Conservation (phyloP, 2,888 invertebrate species). For the Busseola fusca region DNA sequence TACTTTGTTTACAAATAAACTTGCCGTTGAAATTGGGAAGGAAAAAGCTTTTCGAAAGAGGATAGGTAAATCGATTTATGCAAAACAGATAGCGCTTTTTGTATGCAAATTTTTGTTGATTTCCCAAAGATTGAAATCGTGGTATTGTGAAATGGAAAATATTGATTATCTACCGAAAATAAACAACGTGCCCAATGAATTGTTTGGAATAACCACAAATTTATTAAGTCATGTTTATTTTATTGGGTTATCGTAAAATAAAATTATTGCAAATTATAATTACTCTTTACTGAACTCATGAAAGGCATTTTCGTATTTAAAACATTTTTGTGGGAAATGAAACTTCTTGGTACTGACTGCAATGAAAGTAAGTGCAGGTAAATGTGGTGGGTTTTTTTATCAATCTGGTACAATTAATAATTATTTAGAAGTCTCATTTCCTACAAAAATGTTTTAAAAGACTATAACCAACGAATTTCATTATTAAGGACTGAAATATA, state of each 20-base stretch:
- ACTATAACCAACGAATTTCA: neutral
- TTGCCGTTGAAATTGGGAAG: constrained; percentile 85
- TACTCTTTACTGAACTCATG: constrained; percentile 14
- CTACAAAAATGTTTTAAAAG: too few species aligned
- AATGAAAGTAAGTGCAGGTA: constrained; percentile 14
- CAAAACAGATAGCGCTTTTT: constrained; percentile 88
- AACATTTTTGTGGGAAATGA: constrained; percentile 9
- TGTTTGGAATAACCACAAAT: constrained; percentile 64
- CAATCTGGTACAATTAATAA: constrained; percentile 5
- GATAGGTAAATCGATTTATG: constrained; percentile 88
- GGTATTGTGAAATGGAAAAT: constrained; percentile 83
- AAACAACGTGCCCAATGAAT: constrained; percentile 67
- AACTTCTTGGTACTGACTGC: constrained; percentile 1
- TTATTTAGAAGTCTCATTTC: too few species aligned
- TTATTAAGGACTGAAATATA: constrained; percentile 10
- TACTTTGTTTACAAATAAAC: constrained; percentile 88
- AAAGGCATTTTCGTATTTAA: neutral
- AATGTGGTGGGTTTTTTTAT: constrained; percentile 3
- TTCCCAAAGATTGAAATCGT: constrained; percentile 87
- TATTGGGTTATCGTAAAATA: constrained; percentile 28
- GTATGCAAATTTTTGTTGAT: constrained; percentile 88
- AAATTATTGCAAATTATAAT: constrained; percentile 25
- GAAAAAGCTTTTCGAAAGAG: constrained; percentile 86
- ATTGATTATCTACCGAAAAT: constrained; percentile 79
- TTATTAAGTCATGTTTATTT: constrained; percentile 56